Conservation (phyloP, 2,113 vertebrate genomes). For the Chaenogobius annularis region DNA sequence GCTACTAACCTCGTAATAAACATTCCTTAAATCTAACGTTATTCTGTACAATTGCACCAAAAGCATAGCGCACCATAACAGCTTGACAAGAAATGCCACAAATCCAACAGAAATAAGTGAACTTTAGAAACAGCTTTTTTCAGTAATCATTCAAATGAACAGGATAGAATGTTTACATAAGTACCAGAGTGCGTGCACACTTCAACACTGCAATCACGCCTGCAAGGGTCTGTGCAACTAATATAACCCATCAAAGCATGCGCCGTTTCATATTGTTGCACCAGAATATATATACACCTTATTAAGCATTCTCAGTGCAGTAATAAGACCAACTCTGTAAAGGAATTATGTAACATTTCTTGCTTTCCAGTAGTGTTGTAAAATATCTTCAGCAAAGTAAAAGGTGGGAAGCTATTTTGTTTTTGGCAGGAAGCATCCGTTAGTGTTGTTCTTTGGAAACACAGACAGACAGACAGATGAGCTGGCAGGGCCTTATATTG, state of each 20-base stretch:
- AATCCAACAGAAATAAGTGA: no score
- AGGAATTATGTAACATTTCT: background rate
- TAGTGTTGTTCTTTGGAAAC: slow-evolving; percentile 7
- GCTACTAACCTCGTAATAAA: no score
- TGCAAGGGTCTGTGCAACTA: background rate
- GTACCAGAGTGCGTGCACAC: no score
- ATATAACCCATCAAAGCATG: background rate
- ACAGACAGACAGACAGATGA: slow-evolving; percentile 3
- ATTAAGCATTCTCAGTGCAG: background rate
- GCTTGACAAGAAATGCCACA: no score
- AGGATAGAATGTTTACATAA: no score
- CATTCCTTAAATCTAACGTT: no score
- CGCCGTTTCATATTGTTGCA: background rate
- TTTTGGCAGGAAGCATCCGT: background rate
- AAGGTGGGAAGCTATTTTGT: slow-evolving; percentile 8
- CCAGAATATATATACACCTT: background rate
- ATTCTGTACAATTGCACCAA: no score
- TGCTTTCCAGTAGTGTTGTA: background rate
- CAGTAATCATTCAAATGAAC: no score
- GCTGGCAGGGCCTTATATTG: slow-evolving; percentile 1
- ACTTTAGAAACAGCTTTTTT: no score
- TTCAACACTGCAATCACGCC: no score
- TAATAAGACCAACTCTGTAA: background rate
- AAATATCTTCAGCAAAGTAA: background rate
- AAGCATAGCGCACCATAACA: no score